Evolutionary conservation across 92 coral and sea anemone species (phyloP), one percentile per base, ranked within the genome.

Genomic region (Phymanthus crucifer): DNA sequence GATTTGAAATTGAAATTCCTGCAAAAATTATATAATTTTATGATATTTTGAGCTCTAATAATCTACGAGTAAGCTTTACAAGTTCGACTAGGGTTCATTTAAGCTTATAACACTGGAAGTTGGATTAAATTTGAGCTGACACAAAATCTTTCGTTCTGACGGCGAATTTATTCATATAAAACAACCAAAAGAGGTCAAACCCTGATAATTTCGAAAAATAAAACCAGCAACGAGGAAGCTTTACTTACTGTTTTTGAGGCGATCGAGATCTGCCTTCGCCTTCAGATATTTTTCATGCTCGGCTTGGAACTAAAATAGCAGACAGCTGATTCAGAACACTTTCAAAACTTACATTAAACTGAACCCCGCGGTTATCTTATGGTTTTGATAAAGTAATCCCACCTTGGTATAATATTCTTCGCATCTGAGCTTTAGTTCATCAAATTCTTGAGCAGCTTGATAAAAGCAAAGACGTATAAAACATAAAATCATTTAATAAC

Each of bases 331-430:
- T 78, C 56, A 67, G 21, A 29, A 37, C 50, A 83, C 52, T 38
- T 32, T 10, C 24, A n/a, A 4, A 84, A 67, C 36, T 65, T 6
- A 29, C 40, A 6, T 35, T 32, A 33, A 56, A 31, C 13, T 64
- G 57, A 23, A 46, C 34, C 21, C 18, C 9, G 17, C 37, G 16
- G 46, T 54, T 54, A 21, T 0, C n/a, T 54, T 19, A 54, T 7
- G 48, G 38, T 56, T 33, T 54, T 33, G 37, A 12, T 36, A 38
- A 67, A 31, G 3, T 56, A 35, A 29, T 65, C 88, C 73, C 58
- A 93, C 99, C 97, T 91, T 96, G 84, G 76, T 33, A 82, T 86
- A 93, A 83, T 89, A 89, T 31, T 93, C 99, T 64, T 89, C 83
- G 86, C 92, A 93, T 80, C 91, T 91, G 36, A 64, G 27, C 77